Base-by-base conservation (phyloP, 2,113 vertebrate species). In the Charadrius vociferus region DNA sequence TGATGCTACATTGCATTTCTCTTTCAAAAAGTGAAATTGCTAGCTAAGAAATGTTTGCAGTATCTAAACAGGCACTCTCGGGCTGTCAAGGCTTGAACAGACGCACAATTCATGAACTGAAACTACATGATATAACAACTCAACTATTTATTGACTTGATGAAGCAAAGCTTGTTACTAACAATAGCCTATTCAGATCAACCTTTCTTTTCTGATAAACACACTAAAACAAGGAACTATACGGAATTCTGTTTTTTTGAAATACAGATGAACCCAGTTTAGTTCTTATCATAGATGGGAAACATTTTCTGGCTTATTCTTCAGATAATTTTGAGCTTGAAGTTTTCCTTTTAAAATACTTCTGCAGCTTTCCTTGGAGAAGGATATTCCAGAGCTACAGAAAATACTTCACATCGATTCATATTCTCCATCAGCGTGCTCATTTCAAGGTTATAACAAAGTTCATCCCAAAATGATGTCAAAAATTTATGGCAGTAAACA, bases 111-210 rank as follows among this genome's bases (percentile, higher is more conserved):
- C 92, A 95, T 93, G 92, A 89, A 94, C 79, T 92, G 95, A 95
- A 97, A 92, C 87, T 95, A 94, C 78, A 90, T 97, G 98, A 98
- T 97, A 96, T 82, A 98, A 98, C 85, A 90, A 73, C 84, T 94
- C 96, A 97, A 91, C 95, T 97, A 98, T 98, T 98, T 95, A 92
- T 97, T 94, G 97, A 97, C 97, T 95, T 95, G 97, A 97, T 88
- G 96, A 97, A 96, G 94, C 92, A 95, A 96, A 97, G 97, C 94
- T 94, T 97, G 97, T 97, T 97, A 96, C 94, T 97, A 98, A 98
- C 98, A 98, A 95, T 86, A 96, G 97, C 94, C 96, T 87, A 97
- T 96, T 96, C 97, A 97, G 80, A 59, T 49, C 36, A 97, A 96
- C 86, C 79, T 97, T 93, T 83, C 66, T 96, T 74, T 92, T 96